phyloP scores from a whole-genome alignment of 1,140 invertebrate genomes.

The Drosophila prosaltans region DNA sequence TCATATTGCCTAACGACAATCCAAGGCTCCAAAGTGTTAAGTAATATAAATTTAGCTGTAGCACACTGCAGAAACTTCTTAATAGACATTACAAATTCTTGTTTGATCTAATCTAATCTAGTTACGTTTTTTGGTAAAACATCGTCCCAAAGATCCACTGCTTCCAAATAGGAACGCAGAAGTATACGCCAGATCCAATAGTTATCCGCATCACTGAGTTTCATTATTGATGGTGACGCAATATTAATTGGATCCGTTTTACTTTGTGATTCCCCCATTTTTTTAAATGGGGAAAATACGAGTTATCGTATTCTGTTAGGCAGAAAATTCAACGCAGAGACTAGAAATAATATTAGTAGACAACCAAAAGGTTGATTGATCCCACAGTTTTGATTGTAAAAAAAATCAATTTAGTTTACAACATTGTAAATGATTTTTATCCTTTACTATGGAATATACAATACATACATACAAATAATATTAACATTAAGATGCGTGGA shows the following conservation, averaged over 20 bases:
- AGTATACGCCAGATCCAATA: constrained; percentile 43
- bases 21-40: constrained; percentile 40
- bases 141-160: constrained; percentile 26
- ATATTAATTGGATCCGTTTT: neutral
- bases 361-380: no score
- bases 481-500: constrained; percentile 78
- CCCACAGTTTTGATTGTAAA: neutral
- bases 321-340: neutral
- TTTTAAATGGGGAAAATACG: neutral
- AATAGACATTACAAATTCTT: no score
- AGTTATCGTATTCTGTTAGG: neutral
- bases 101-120: no score
- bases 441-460: constrained; percentile 66
- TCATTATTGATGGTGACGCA: constrained; percentile 20
- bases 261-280: constrained; percentile 21
- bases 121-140: constrained; percentile 28
- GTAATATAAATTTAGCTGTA: constrained; percentile 32
- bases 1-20: constrained; percentile 34
- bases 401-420: neutral
- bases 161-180: constrained; percentile 24
- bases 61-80: constrained; percentile 16
- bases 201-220: constrained; percentile 33
- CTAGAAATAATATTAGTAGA: no score
- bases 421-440: constrained; percentile 8
- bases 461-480: constrained; percentile 43